phyloP scores from a whole-genome alignment of 2,113 vertebrate species.

The Siniperca knerii region DNA sequence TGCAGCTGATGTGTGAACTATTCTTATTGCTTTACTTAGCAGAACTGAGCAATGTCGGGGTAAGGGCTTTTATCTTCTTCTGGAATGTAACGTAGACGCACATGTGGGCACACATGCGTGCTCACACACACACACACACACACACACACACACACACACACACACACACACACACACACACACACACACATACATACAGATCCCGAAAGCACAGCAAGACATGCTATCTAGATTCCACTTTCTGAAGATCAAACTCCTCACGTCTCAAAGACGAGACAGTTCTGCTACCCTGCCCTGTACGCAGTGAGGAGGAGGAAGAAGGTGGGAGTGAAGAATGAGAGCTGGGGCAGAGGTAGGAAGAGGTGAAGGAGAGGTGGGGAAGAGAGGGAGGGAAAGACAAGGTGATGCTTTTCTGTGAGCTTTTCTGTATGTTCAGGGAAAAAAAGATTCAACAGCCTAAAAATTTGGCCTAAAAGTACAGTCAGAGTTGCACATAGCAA shows the following conservation, averaged over 20 bases:
- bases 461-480: background rate
- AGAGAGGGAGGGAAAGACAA: conserved; percentile 37
- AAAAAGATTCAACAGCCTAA: conserved; percentile 17
- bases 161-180: conserved; percentile 39
- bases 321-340: conserved; percentile 58
- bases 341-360: conserved; percentile 47
- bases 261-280: conserved; percentile 75
- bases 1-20: conserved; percentile 38
- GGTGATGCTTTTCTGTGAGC: conserved; percentile 24
- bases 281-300: conserved; percentile 66
- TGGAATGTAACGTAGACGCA: conserved; percentile 58
- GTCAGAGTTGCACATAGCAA: background rate
- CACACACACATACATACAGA: conserved; percentile 35
- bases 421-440: conserved; percentile 4
- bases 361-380: conserved; percentile 50
- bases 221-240: conserved; percentile 71
- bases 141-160: conserved; percentile 38
- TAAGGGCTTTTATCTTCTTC: conserved; percentile 65
- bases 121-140: conserved; percentile 33
- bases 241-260: conserved; percentile 76
- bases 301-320: conserved; percentile 58
- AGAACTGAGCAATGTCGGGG: conserved; percentile 42
- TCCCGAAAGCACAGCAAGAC: conserved; percentile 70
- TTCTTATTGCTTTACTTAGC: conserved; percentile 61
- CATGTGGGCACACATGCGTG: conserved; percentile 20